Evolutionary conservation across 2,113 vertebrate species (phyloP).

Genomic region (Trachemys scripta): DNA sequence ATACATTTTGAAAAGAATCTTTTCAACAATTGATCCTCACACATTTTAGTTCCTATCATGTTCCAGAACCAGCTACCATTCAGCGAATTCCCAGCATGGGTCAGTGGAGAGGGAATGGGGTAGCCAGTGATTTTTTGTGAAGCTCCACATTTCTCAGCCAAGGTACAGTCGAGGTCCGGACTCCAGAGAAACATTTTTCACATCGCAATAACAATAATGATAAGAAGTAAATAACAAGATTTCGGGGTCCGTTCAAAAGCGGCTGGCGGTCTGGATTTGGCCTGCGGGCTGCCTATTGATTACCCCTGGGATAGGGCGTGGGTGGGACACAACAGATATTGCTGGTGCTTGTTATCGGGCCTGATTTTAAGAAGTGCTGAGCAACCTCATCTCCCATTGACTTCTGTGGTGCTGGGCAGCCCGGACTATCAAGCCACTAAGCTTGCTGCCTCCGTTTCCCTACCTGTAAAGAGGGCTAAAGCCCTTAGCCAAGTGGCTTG

Average conservation of each 20-base stretch:
- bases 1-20: background rate
- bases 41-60: background rate
- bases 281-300: too few relatives aligned
- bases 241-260: too few relatives aligned
- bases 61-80: background rate
- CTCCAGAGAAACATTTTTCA: too few relatives aligned
- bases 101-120: background rate
- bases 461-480: background rate
- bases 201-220: too few relatives aligned
- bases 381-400: background rate
- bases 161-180: too few relatives aligned
- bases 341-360: background rate
- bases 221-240: too few relatives aligned
- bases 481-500: background rate
- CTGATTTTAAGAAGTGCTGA: background rate
- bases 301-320: too few relatives aligned
- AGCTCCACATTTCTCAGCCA: too few relatives aligned
- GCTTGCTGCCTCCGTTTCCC: background rate
- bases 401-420: background rate
- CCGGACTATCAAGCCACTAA: background rate
- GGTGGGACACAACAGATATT: too few relatives aligned
- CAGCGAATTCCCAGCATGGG: background rate
- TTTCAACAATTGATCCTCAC: too few relatives aligned
- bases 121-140: too few relatives aligned
- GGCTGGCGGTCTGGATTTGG: too few relatives aligned